These are phyloP conservation scores for Phaetusa simplex DNA, from an alignment of 2,113 vertebrate species.

Conservation along the genomic window DNA sequence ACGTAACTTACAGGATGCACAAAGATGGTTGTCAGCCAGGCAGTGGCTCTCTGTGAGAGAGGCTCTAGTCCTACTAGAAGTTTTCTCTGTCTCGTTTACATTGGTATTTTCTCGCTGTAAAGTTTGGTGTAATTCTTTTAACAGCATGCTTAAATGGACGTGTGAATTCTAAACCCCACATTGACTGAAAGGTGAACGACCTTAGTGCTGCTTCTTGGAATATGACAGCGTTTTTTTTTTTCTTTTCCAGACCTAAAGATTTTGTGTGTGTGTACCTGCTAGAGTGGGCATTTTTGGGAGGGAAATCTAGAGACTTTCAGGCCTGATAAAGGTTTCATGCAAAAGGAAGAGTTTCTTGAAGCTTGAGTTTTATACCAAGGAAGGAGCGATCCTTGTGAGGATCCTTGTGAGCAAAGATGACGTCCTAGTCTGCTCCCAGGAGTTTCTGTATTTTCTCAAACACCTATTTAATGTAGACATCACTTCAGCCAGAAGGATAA, in stretches of 20 bases:
- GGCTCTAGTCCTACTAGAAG: neutral
- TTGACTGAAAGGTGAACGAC: too few relatives aligned
- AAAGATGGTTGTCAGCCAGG: neutral
- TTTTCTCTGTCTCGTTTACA: neutral
- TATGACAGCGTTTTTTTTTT: neutral
- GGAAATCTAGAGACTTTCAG: neutral
- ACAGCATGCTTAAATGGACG: neutral
- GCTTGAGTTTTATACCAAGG: neutral
- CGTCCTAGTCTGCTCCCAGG: neutral
- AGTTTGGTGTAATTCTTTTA: neutral
- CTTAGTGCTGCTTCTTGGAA: neutral
- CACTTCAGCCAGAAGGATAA: neutral
- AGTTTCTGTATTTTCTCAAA: neutral
- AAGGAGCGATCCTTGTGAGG: neutral
- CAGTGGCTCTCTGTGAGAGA: neutral
- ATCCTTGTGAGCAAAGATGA: neutral
- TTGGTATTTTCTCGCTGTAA: neutral
- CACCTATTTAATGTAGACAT: neutral
- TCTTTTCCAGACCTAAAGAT: neutral
- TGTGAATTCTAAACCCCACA: neutral
- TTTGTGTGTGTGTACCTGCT: accelerated
- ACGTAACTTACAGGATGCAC: neutral
- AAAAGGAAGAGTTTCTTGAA: neutral
- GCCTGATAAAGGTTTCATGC: neutral
- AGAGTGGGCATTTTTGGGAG: neutral